A percentile compares a stretch with the other conserved stretches of the same genome.
Conservation (phyloP, 1,140 invertebrate genomes). For the Ruditapes philippinarum region DNA sequence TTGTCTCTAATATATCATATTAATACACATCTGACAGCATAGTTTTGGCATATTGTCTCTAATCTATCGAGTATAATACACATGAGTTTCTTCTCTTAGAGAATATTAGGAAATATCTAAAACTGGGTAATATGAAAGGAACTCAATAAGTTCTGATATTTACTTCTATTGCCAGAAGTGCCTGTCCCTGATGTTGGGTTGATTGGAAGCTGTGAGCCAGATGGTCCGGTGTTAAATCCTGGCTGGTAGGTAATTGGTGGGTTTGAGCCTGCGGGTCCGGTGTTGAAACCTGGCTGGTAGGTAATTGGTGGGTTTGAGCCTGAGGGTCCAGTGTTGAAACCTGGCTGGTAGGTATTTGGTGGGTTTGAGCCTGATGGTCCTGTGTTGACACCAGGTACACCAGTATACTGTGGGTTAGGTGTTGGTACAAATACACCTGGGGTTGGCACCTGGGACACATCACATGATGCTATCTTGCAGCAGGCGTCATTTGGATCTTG, state of each 20-base stretch:
- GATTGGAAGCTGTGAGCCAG: conserved; percentile 58
- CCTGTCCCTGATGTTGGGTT: conserved; percentile 27
- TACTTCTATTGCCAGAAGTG: conserved; percentile 61
- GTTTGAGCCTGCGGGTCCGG: conserved; percentile 49
- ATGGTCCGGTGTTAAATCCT: conserved; percentile 3
- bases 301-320: conserved; percentile 62
- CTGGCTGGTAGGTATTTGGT: conserved; percentile 22
- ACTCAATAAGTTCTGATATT: too few species aligned
- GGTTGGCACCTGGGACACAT: conserved; percentile 55
- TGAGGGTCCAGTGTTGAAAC: conserved; percentile 21
- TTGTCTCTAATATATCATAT: too few species aligned
- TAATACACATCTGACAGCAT: too few species aligned
- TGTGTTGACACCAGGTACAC: conserved; percentile 4
- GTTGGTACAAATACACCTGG: conserved; percentile 34
- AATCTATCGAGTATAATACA: too few species aligned
- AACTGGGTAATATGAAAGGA: too few species aligned
- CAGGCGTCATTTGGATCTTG: conserved; percentile 74
- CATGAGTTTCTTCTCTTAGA: too few species aligned
- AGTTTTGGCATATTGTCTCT: too few species aligned
- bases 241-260: conserved; percentile 55
- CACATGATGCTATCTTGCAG: conserved; percentile 72
- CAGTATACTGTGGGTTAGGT: background rate
- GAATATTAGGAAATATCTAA: too few species aligned
- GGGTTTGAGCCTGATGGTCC: conserved; percentile 8
- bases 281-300: conserved; percentile 37